A percentile compares a stretch with the other conserved stretches of the same genome.
Conservation (phyloP, 1,140 invertebrate genomes). For the Lysiphlebus fabarum region DNA sequence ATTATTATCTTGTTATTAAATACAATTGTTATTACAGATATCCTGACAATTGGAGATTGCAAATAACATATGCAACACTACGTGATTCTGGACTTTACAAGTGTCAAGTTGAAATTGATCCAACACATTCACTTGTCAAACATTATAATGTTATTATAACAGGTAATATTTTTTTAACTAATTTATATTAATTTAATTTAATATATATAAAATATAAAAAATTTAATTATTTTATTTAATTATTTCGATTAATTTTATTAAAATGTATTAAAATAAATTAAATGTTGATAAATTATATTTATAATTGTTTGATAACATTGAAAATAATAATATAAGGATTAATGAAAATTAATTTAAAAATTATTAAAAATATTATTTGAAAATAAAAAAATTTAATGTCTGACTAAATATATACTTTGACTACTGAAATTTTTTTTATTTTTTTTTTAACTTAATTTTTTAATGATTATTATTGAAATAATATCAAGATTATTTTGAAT, state of each 20-base stretch:
- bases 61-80: constrained; percentile 71
- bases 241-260: background rate
- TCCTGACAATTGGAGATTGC: constrained; percentile 79
- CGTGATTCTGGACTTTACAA: constrained; percentile 77
- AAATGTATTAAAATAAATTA: constrained; percentile 1
- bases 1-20: constrained; percentile 8
- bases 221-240: background rate
- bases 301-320: too few relatives aligned
- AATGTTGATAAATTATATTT: background rate
- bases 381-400: too few relatives aligned
- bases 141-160: constrained; percentile 50
- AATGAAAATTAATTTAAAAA: too few relatives aligned
- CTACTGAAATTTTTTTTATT: too few relatives aligned
- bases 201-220: too few relatives aligned
- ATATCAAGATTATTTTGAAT: too few relatives aligned
- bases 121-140: constrained; percentile 56
- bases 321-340: too few relatives aligned
- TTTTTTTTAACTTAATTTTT: too few relatives aligned
- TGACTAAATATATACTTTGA: too few relatives aligned
- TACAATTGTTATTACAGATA: constrained; percentile 49
- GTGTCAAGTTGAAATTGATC: constrained; percentile 83
- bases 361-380: too few relatives aligned
- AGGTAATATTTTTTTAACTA: constrained; percentile 45
- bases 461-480: too few relatives aligned
- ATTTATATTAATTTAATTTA: constrained; percentile 5